phyloP scores from a whole-genome alignment of 2,797 vertebrate species.

The Malacoraja senta region DNA sequence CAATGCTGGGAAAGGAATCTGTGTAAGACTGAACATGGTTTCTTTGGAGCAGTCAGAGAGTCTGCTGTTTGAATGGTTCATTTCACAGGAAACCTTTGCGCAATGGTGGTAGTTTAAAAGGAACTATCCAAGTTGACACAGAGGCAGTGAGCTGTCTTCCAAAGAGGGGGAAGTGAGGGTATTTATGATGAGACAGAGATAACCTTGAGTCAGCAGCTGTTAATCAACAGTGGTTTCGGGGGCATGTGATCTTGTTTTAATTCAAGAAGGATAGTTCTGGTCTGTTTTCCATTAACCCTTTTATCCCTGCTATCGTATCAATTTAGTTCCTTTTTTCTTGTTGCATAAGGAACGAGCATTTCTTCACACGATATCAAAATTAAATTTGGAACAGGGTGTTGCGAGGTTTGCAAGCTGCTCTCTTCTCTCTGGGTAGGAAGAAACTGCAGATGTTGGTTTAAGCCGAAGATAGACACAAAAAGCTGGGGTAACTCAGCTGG shows the following conservation, averaged over 20 bases:
- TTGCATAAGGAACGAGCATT: too few relatives aligned
- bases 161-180: slow-evolving; percentile 52
- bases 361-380: background rate
- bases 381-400: background rate
- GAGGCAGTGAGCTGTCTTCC: background rate
- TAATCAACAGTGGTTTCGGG: slow-evolving; percentile 33
- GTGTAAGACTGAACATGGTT: background rate
- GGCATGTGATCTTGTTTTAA: slow-evolving; percentile 31
- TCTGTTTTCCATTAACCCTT: background rate
- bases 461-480: too few relatives aligned
- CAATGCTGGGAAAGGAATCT: background rate
- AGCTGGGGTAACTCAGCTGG: too few relatives aligned
- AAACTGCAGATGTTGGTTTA: too few relatives aligned
- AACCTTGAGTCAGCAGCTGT: slow-evolving; percentile 52
- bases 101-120: slow-evolving; percentile 39
- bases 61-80: background rate
- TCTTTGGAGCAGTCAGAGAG: background rate
- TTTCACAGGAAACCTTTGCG: slow-evolving; percentile 39
- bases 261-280: background rate
- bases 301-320: background rate
- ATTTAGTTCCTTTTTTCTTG: background rate
- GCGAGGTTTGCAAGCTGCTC: background rate
- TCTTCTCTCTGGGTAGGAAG: background rate
- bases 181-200: slow-evolving; percentile 51
- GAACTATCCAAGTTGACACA: slow-evolving; percentile 43